A percentile compares a stretch with the other conserved stretches of the same genome.
These are phyloP conservation scores for Lepus townsendii DNA, from an alignment of 2,797 vertebrate species.

Conservation along the genomic window DNA sequence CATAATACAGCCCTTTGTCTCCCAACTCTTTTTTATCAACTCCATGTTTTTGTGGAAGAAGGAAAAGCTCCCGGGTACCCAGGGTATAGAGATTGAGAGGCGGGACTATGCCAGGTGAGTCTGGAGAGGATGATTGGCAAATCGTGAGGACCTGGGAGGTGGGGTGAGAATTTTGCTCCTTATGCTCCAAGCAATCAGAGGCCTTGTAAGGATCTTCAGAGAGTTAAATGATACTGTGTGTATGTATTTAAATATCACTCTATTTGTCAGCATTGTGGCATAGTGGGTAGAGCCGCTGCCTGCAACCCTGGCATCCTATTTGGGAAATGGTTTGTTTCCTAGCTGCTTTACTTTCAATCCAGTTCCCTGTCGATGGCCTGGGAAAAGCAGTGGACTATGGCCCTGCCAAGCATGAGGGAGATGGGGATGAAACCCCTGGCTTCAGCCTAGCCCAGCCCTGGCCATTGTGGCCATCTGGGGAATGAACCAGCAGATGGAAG, in stretches of 20 bases:
- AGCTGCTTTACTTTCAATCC: too few relatives aligned
- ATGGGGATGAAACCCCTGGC: too few relatives aligned
- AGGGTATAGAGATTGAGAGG: background rate
- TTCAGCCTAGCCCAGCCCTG: too few relatives aligned
- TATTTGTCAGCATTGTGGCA: background rate
- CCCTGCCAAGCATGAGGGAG: too few relatives aligned
- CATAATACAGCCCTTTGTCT: background rate
- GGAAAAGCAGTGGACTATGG: too few relatives aligned
- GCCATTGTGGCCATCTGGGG: too few relatives aligned
- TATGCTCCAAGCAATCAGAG: background rate
- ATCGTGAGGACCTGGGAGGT: background rate
- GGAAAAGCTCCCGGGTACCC: background rate
- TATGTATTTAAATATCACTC: background rate
- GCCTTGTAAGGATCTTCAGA: background rate
- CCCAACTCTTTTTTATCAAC: background rate
- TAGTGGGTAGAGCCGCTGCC: too few relatives aligned
- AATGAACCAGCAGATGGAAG: too few relatives aligned
- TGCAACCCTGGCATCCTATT: too few relatives aligned
- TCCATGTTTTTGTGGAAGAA: background rate
- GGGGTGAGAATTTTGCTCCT: background rate
- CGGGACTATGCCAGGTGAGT: accelerated
- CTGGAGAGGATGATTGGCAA: background rate
- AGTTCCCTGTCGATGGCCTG: too few relatives aligned
- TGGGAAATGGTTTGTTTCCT: too few relatives aligned
- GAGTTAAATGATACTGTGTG: background rate